phyloP scores from a whole-genome alignment of 2,888 invertebrate species.

The Thereva nobilitata region DNA sequence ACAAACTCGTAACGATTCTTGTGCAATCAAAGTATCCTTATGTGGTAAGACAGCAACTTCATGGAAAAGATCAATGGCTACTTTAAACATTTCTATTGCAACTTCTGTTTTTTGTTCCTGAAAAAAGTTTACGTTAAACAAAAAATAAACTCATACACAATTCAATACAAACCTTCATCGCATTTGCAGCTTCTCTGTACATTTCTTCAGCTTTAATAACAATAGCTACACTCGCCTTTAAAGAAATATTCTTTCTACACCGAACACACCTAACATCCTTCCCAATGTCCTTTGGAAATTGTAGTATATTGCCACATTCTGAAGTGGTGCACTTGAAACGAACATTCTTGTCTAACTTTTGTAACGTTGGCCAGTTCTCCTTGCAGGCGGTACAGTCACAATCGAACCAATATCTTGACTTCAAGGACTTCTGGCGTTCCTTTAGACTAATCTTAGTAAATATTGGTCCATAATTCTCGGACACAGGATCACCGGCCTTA shows the following conservation, averaged over 20 bases:
- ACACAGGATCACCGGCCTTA: conserved; percentile 67
- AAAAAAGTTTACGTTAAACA: conserved; percentile 51
- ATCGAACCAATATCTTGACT: conserved; percentile 77
- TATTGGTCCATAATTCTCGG: conserved; percentile 84
- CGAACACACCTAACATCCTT: conserved; percentile 60
- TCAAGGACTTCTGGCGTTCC: conserved; percentile 67
- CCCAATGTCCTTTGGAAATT: conserved; percentile 57
- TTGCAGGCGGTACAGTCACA: conserved; percentile 74
- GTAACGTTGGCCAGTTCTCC: conserved; percentile 75
- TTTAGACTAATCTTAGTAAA: conserved; percentile 64
- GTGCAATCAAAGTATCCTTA: conserved; percentile 69
- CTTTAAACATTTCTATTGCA: conserved; percentile 63
- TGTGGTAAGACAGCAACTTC: conserved; percentile 68
- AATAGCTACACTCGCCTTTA: conserved; percentile 57
- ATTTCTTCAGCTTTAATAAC: conserved; percentile 60
- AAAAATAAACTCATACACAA: not conserved
- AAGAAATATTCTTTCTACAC: conserved; percentile 60
- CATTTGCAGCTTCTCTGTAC: conserved; percentile 59
- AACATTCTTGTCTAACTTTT: conserved; percentile 62
- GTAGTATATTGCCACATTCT: conserved; percentile 60
- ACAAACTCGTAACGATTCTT: conserved; percentile 71
- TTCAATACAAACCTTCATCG: conserved; percentile 48
- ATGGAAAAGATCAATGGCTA: conserved; percentile 66
- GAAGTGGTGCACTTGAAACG: conserved; percentile 60
- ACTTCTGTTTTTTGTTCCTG: conserved; percentile 62